Percentiles rank a stretch among this genome's conserved stretches.
Evolutionary conservation across 2,888 invertebrate genomes (phyloP).

Genomic region (Tinea trinotella): DNA sequence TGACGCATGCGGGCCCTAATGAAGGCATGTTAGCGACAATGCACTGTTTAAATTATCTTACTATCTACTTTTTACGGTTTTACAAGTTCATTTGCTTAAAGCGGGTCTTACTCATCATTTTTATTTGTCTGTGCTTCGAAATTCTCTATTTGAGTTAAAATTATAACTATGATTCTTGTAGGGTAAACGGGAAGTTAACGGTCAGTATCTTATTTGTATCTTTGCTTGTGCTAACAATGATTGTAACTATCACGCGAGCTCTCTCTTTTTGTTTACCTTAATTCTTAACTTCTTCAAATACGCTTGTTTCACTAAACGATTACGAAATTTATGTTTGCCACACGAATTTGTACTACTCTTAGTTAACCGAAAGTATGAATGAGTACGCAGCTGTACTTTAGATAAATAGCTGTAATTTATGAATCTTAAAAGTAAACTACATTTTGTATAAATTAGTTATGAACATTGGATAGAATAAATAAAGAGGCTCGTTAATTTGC

Average conservation of each 20-base stretch:
- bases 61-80: slow-evolving; percentile 33
- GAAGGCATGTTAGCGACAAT: slow-evolving; percentile 35
- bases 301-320: slow-evolving; percentile 1
- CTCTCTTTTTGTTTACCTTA: slow-evolving; percentile 26
- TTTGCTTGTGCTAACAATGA: slow-evolving; percentile 31
- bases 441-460: too few species aligned
- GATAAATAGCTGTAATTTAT: neutral
- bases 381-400: neutral
- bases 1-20: slow-evolving; percentile 49
- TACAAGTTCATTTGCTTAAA: slow-evolving; percentile 27
- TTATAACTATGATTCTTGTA: slow-evolving; percentile 17
- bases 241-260: slow-evolving; percentile 26
- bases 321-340: neutral
- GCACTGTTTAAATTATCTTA: slow-evolving; percentile 30
- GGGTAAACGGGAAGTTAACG: slow-evolving; percentile 18
- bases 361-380: too few species aligned
- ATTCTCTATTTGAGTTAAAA: slow-evolving; percentile 17
- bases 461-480: too few species aligned
- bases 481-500: too few species aligned
- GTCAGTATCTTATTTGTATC: slow-evolving; percentile 17
- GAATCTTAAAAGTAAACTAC: too few species aligned
- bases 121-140: slow-evolving; percentile 11
- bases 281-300: slow-evolving; percentile 13
- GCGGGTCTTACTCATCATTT: slow-evolving; percentile 11
- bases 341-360: too few species aligned